Evolutionary conservation across 2,797 vertebrate species (phyloP), one percentile per base, ranked within the genome.

Genomic region (Aselliscus stoliczkanus): DNA sequence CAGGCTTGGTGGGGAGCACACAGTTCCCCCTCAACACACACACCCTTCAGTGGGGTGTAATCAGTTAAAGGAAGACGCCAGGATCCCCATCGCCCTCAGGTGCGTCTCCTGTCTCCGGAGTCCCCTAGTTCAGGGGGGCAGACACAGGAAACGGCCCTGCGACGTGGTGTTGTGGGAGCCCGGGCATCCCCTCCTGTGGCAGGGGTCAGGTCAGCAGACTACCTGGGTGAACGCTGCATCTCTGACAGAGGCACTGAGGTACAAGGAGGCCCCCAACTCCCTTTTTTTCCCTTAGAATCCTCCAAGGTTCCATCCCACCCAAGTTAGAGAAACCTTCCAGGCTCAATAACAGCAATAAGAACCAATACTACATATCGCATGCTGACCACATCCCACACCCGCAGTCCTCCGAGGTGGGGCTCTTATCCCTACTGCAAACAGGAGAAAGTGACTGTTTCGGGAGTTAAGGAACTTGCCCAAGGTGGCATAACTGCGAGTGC

Each of bases 361-460:
- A 17, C 18, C 3, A 20, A 17, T 4, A 1, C 11, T 1, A 50
- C 47, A 50, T 50, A 15, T 1, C 1, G 14, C 5, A 1, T 0
- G 3, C 1, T 1, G 10, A 34, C 42, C 13, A 2, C 7, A 29
- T 8, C 15, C 56, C 13, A 10, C 18, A 42, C 29, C 83, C 31
- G 15, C n/a, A n/a, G 69, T n/a, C 50, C 47, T 18, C 2, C 0
- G 11, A 29, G 18, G 18, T 14, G 64, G 42, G 23, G 27, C 42
- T 52, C 14, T 56, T 37, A 23, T 2, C 47, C 58, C 29, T n/a
- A n/a, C 2, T 1, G n/a, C 44, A 87, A n/a, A n/a, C 37, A 8
- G 39, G 69, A 72, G 42, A 44, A 73, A 76, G 29, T 5, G 39
- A 81, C 31, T 37, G 14, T 58, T 73, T 39, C 0, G 4, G 34